A percentile compares a stretch with the other conserved stretches of the same genome.
phyloP scores from a whole-genome alignment of 2,113 vertebrate genomes.

The Neotoma lepida region DNA sequence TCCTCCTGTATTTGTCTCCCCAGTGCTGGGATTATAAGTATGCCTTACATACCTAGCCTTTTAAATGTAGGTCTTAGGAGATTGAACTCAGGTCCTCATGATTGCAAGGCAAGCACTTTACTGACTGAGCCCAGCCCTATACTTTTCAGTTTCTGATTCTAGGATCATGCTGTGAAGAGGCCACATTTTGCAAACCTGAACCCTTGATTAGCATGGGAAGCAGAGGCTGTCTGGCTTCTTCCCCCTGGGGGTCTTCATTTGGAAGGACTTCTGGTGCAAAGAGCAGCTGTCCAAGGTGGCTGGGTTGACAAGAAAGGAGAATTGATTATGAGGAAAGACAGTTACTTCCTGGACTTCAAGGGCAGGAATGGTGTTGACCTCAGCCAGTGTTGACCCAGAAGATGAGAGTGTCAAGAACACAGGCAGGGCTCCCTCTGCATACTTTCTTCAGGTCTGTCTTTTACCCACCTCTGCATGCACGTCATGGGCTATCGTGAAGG shows the following conservation, averaged over 20 bases:
- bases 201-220: not conserved
- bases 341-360: not conserved
- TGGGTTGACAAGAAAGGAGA: not conserved
- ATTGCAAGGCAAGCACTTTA: not conserved
- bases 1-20: not conserved
- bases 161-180: not conserved
- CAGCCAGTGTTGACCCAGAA: no score
- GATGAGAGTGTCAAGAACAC: no score
- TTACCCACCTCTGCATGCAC: no score
- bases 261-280: not conserved
- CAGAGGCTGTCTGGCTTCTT: not conserved
- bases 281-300: not conserved
- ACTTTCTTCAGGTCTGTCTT: no score
- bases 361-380: not conserved
- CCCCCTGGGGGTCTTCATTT: not conserved
- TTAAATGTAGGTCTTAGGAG: not conserved
- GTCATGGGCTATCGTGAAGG: no score
- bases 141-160: not conserved
- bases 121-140: not conserved
- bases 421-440: no score
- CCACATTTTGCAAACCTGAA: not conserved
- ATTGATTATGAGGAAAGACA: not conserved
- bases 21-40: not conserved
- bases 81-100: not conserved
- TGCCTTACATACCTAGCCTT: not conserved